Base-by-base conservation (phyloP, 2,797 vertebrate genomes). In the Pseudomugil tenellus region DNA sequence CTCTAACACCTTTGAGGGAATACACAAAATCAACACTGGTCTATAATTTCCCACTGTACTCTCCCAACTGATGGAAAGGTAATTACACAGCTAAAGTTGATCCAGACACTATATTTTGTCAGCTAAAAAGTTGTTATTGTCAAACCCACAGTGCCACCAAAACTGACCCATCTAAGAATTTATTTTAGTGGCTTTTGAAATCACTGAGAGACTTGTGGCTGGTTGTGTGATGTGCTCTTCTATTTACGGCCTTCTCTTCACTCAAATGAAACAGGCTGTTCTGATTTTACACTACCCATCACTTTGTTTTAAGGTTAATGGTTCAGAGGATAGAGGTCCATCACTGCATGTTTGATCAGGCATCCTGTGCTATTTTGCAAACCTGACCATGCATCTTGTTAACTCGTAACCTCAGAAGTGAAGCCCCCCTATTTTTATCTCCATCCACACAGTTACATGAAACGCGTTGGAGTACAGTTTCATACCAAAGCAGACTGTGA, bases 271-370 rank as follows among this genome's bases (percentile, higher is more conserved):
- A 67, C 55, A 34, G 53, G 39, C 46, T 21, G 28, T 76, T 81
- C 67, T 75, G 81, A 70, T 73, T 78, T 57, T 65, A 57, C 67
- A 9, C 25, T 7, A 77, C 81, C 71, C 59, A 53, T 84, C 81
- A 77, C 29, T 28, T 54, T 72, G 57, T 77, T 87, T 77, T 80
- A 61, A 79, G 79, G 84, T 77, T 77, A 90, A 81, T 75, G 71
- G 74, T 83, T 84, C 65, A 46, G 79, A 63, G 53, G 68, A 80
- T 48, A 55, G 72, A 71, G 77, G 67, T 71, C 74, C 55, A 71
- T 77, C 69, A 39, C 29, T 2, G 58, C 6, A 63, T 39, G 75
- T 87, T 81, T 90, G 86, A 90, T 90, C 88, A 79, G 74, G 68
- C 76, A 39, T 71, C 61, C 49, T 56, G 64, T 48, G 63, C 75